These are phyloP conservation scores for Seira ritae DNA, from an alignment of 2,888 invertebrate genomes.

Conservation along the genomic window DNA sequence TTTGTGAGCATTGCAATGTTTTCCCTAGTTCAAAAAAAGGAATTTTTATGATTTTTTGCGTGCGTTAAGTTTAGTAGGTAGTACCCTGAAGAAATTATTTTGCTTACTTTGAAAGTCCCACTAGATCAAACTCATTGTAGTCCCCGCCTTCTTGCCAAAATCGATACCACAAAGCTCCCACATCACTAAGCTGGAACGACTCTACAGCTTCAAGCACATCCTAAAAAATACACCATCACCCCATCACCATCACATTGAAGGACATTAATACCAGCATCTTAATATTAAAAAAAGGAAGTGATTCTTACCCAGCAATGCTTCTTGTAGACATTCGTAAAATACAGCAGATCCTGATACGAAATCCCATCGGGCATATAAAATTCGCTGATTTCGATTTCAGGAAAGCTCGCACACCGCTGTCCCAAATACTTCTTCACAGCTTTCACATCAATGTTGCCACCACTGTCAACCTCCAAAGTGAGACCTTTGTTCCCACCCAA, in stretches of 20 bases:
- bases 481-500: slow-evolving; percentile 43
- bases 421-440: slow-evolving; percentile 52
- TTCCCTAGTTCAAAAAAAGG: slow-evolving; percentile 28
- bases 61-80: too few relatives aligned
- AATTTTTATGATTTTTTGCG: too few relatives aligned
- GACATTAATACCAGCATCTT: too few relatives aligned
- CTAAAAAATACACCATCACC: slow-evolving; percentile 11
- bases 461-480: slow-evolving; percentile 33
- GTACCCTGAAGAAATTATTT: too few relatives aligned
- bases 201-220: slow-evolving; percentile 44
- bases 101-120: slow-evolving; percentile 1
- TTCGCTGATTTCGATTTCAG: slow-evolving; percentile 36
- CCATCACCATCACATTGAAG: too few relatives aligned
- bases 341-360: slow-evolving; percentile 39
- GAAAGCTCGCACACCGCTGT: slow-evolving; percentile 12
- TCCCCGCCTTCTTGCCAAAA: slow-evolving; percentile 32
- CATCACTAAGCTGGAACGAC: slow-evolving; percentile 30
- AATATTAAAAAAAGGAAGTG: too few relatives aligned
- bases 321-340: slow-evolving; percentile 38
- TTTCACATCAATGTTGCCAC: slow-evolving; percentile 37
- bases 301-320: slow-evolving; percentile 43
- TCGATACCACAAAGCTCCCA: slow-evolving; percentile 4
- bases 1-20: slow-evolving; percentile 27
- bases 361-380: slow-evolving; percentile 40
- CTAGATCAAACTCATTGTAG: background rate